phyloP scores from a whole-genome alignment of 1,140 invertebrate species.

The Dufourea novaeangliae region DNA sequence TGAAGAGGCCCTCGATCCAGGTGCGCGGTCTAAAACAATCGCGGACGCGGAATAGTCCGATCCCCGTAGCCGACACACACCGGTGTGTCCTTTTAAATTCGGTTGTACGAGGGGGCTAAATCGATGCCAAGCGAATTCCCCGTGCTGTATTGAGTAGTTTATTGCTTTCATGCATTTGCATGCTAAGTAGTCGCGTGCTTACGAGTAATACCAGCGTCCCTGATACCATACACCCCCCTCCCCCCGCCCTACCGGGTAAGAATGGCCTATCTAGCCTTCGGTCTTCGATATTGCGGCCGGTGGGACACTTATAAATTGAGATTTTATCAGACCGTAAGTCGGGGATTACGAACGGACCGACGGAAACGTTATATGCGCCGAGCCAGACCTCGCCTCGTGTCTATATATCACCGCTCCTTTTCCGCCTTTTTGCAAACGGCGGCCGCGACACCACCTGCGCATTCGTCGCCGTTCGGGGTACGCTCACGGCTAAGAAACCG shows the following conservation, averaged over 20 bases:
- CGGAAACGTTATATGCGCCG: constrained; percentile 58
- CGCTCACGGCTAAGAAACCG: constrained; percentile 44
- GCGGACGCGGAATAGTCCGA: background rate
- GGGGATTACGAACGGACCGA: constrained; percentile 66
- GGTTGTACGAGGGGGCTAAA: constrained; percentile 69
- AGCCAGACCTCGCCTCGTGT: constrained; percentile 42
- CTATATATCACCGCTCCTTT: constrained; percentile 62
- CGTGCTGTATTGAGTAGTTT: constrained; percentile 81
- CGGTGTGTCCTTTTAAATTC: constrained; percentile 65
- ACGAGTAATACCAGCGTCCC: constrained; percentile 79
- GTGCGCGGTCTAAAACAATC: constrained; percentile 8
- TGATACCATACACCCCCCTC: constrained; percentile 79
- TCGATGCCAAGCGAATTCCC: constrained; percentile 76
- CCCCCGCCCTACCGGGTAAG: too few relatives aligned
- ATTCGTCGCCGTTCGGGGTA: constrained; percentile 32
- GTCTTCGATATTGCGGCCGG: constrained; percentile 80
- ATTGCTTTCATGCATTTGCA: constrained; percentile 82
- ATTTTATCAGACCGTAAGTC: constrained; percentile 74
- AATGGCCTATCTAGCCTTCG: constrained; percentile 79
- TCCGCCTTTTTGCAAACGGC: constrained; percentile 57
- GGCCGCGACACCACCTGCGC: constrained; percentile 51
- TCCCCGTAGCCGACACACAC: background rate
- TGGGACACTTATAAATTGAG: constrained; percentile 81
- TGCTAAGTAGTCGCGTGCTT: constrained; percentile 81
- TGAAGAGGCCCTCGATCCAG: constrained; percentile 9